Evolutionary conservation across 1,140 invertebrate species (phyloP), one percentile per base, ranked within the genome.

Genomic region (Polypedilum pembai): DNA sequence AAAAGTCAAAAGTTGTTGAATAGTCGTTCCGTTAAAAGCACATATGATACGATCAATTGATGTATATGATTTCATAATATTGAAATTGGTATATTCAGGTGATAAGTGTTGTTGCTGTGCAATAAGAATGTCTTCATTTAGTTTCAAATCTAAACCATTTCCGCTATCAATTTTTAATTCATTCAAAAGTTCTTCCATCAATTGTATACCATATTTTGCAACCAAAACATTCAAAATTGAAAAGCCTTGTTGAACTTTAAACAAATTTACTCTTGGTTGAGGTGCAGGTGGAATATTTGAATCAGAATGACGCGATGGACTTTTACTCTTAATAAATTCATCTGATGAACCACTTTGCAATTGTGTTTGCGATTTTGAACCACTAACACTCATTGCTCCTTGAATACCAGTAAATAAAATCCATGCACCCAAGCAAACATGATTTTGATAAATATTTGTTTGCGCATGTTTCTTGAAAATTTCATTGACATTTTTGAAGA

Each of bases 381-480:
- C 78, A 69, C 82, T 82, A 8, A 84, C 83, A 0, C 82, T 83
- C 40, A 85, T 84, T 1, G 85, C 85, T 10, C 86, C 86, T 40
- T 96, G 93, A n/a, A 96, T 84, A 8, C 94, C 94, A 74, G 90
- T 90, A 17, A 95, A 86, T 15, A 96, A 81, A 24, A 95, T 85
- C 94, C 94, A 96, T 0, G 91, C 90, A 8, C 93, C 93, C 76
- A 94, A 89, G 80, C 95, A 87, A 72, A 95, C 84, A 79, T 95
- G 89, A 84, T 96, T 97, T 84, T 96, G 94, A 76, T 92, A 88
- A 76, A 93, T 88, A 89, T 93, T 80, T 12, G 93, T 92, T 77
- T 94, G 85, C 0, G 94, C 94, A 7, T 94, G 95, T 73, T 88
- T 88, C 81, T 90, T 91, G 75, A 96, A 92, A 15, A 90, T 89